Evolutionary conservation across 2,888 invertebrate genomes (phyloP).

Genomic region (Panopea generosa): DNA sequence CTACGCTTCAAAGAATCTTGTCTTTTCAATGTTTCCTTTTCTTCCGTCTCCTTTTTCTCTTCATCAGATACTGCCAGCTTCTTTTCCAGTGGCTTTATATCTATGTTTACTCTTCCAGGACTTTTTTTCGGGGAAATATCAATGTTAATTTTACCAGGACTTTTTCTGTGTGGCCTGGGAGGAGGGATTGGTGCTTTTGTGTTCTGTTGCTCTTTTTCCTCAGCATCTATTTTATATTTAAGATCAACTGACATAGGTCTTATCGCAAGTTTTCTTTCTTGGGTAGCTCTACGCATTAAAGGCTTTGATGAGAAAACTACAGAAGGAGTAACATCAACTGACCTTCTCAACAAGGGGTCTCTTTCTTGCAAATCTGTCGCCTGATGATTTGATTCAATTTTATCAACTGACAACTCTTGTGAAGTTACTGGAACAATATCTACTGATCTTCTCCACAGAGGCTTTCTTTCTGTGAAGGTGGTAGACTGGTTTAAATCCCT

Average conservation of each 20-base stretch:
- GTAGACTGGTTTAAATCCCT: no score
- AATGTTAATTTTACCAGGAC: slow-evolving; percentile 14
- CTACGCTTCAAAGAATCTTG: slow-evolving; percentile 44
- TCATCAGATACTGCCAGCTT: slow-evolving; percentile 27
- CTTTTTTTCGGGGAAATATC: slow-evolving; percentile 22
- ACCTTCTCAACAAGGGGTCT: not conserved
- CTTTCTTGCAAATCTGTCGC: not conserved
- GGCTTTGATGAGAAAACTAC: slow-evolving; percentile 40
- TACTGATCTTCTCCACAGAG: no score
- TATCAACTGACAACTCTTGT: not conserved
- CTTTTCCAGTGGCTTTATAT: slow-evolving; percentile 49
- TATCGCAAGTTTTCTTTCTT: slow-evolving; percentile 26
- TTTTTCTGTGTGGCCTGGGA: slow-evolving; percentile 14
- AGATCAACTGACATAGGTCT: slow-evolving; percentile 47
- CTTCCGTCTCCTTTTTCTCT: slow-evolving; percentile 28
- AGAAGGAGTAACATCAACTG: slow-evolving; percentile 32
- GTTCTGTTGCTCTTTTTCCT: slow-evolving; percentile 3
- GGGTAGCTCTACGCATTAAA: slow-evolving; percentile 21
- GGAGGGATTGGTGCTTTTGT: slow-evolving; percentile 28
- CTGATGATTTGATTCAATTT: not conserved
- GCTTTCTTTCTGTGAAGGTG: no score
- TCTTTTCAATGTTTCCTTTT: slow-evolving; percentile 28
- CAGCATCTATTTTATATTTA: slow-evolving; percentile 19
- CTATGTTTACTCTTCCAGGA: slow-evolving; percentile 13
- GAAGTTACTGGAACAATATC: not conserved